Percentiles rank a stretch among this genome's conserved stretches.
Conservation (phyloP, 2,797 vertebrate genomes). For the Gymnothorax reevesii region DNA sequence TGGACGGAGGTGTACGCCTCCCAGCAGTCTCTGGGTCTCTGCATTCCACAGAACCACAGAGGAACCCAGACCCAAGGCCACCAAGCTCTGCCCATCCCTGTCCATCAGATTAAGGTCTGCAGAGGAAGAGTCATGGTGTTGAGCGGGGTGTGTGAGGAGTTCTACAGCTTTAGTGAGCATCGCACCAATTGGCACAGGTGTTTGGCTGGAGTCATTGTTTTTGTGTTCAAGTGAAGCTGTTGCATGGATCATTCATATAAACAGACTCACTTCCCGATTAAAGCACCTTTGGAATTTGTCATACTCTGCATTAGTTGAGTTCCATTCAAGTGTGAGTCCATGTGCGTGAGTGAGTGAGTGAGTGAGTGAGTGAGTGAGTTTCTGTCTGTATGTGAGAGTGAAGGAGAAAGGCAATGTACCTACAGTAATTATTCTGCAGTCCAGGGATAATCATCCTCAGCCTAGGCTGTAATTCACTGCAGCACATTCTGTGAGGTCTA, state of each 20-base stretch:
- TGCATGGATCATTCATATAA: too few species aligned
- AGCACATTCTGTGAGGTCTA: conserved; percentile 4
- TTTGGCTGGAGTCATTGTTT: too few species aligned
- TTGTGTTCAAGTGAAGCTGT: not conserved
- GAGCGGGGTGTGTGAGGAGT: not conserved
- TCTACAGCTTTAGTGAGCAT: not conserved
- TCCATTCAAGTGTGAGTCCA: not conserved
- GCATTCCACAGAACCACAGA: conserved; percentile 72
- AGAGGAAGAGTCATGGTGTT: conserved; percentile 39
- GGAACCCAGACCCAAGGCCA: conserved; percentile 73
- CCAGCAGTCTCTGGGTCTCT: conserved; percentile 49
- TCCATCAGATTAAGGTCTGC: conserved; percentile 76
- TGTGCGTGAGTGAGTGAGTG: not conserved
- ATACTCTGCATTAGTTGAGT: not conserved
- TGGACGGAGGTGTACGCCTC: conserved; percentile 56
- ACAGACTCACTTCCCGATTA: too few species aligned
- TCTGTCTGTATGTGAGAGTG: not conserved
- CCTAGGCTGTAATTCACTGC: conserved; percentile 43
- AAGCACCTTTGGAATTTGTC: not conserved
- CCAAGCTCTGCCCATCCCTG: conserved; percentile 69
- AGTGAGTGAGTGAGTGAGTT: not conserved
- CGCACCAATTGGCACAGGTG: not conserved
- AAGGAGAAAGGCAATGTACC: conserved; percentile 38
- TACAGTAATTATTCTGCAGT: conserved; percentile 76
- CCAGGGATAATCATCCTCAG: conserved; percentile 63